Evolutionary conservation across 2,888 invertebrate genomes (phyloP).

Genomic region (Nowickia ferox): DNA sequence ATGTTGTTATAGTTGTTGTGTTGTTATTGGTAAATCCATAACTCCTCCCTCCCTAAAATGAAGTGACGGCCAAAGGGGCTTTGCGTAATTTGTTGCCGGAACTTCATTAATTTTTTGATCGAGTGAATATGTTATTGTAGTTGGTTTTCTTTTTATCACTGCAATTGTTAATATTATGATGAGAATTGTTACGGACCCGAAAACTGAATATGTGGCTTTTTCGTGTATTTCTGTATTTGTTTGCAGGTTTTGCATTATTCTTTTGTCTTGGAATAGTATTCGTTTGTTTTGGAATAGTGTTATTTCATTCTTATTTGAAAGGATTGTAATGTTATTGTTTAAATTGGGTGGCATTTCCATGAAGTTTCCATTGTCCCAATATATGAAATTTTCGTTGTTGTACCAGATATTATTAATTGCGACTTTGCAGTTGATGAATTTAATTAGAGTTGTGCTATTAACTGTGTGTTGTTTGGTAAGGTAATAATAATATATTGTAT

Average conservation of each 20-base stretch:
- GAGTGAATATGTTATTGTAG: constrained; percentile 22
- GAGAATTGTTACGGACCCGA: no score
- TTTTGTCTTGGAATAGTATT: constrained; percentile 39
- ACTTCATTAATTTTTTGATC: constrained; percentile 17
- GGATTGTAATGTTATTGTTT: no score
- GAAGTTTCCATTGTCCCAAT: no score
- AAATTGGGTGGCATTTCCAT: constrained; percentile 19
- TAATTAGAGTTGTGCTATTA: constrained; percentile 28
- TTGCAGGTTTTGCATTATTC: constrained; percentile 31
- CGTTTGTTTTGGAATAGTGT: constrained; percentile 36
- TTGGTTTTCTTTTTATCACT: constrained; percentile 19
- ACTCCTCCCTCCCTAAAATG: no score
- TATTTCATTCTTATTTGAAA: constrained; percentile 26
- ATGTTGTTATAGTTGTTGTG: constrained; percentile 3
- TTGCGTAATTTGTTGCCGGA: no score
- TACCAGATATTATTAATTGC: constrained; percentile 36
- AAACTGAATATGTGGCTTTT: constrained; percentile 40
- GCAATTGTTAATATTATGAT: constrained; percentile 21
- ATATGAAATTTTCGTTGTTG: constrained; percentile 27
- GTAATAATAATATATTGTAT: no score
- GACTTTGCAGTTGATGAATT: constrained; percentile 32
- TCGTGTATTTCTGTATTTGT: constrained; percentile 33
- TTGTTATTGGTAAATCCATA: no score
- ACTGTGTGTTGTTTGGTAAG: constrained; percentile 22
- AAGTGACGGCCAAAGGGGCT: no score